These are phyloP conservation scores for Leiothrix lutea DNA, from an alignment of 2,113 vertebrate species.

Conservation along the genomic window DNA sequence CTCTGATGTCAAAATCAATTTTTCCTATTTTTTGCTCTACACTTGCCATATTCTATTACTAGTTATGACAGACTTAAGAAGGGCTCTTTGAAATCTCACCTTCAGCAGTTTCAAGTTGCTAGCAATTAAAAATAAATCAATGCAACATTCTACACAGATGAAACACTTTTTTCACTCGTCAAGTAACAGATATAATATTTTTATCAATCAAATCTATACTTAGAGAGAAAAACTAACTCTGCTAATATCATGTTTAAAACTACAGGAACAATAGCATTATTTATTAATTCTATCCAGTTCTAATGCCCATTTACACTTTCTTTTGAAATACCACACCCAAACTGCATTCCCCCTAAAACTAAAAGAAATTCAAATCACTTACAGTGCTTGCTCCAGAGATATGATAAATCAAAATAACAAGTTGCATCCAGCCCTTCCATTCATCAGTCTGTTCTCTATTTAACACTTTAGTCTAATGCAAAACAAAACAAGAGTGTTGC, in stretches of 20 bases:
- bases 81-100: not conserved
- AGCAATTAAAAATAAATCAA: not conserved
- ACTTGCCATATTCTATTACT: not conserved
- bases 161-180: not conserved
- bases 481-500: constrained; percentile 57
- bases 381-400: constrained; percentile 97
- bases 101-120: not conserved
- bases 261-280: not conserved
- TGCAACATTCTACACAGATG: not conserved
- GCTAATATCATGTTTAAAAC: not conserved
- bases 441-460: constrained; percentile 98
- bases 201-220: not conserved
- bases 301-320: not conserved
- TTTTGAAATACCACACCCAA: not conserved
- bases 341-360: not conserved
- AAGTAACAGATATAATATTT: not conserved
- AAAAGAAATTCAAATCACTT: constrained; percentile 67
- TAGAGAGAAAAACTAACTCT: not conserved
- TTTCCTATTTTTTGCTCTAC: not conserved
- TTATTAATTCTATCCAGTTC: not conserved
- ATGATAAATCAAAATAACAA: constrained; percentile 98
- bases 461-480: constrained; percentile 88
- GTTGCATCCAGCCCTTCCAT: constrained; percentile 99
- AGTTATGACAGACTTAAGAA: not conserved
- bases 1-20: not conserved